Evolutionary conservation across 2,113 vertebrate genomes (phyloP).

Genomic region (Xenopus borealis): DNA sequence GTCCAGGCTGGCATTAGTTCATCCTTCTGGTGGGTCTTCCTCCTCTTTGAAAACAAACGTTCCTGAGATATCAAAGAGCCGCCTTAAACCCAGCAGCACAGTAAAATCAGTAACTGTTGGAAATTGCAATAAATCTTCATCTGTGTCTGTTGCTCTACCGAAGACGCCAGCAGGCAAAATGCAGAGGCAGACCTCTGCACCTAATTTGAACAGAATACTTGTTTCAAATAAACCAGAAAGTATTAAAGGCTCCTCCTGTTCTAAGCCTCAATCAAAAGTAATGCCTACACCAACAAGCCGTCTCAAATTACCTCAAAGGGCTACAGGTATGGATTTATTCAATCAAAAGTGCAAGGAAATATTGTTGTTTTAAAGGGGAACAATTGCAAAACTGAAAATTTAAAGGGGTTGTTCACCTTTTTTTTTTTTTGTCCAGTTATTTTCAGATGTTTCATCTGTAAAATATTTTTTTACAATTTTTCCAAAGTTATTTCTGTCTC

Average conservation of each 20-base stretch:
- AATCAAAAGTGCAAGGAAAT: too few species aligned
- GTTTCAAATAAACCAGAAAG: constrained; percentile 42
- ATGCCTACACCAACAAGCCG: constrained; percentile 36
- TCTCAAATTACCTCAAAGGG: constrained; percentile 42
- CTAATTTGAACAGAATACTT: constrained; percentile 41
- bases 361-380: not conserved
- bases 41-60: constrained; percentile 46
- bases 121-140: constrained; percentile 27
- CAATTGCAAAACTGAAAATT: too few species aligned
- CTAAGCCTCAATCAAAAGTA: constrained; percentile 45
- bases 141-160: constrained; percentile 16
- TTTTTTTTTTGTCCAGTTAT: too few species aligned
- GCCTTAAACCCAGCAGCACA: constrained; percentile 6
- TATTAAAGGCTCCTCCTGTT: constrained; percentile 37
- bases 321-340: constrained; percentile 46
- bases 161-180: constrained; percentile 39
- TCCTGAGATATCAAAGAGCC: constrained; percentile 35
- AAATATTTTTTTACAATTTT: too few species aligned
- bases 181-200: constrained; percentile 26
- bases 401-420: too few species aligned
- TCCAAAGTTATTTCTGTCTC: too few species aligned
- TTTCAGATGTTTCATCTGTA: too few species aligned
- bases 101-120: constrained; percentile 5
- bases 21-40: constrained; percentile 24
- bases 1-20: constrained; percentile 47